phyloP scores from a whole-genome alignment of 2,113 vertebrate species.

The Halichoeres trimaculatus region DNA sequence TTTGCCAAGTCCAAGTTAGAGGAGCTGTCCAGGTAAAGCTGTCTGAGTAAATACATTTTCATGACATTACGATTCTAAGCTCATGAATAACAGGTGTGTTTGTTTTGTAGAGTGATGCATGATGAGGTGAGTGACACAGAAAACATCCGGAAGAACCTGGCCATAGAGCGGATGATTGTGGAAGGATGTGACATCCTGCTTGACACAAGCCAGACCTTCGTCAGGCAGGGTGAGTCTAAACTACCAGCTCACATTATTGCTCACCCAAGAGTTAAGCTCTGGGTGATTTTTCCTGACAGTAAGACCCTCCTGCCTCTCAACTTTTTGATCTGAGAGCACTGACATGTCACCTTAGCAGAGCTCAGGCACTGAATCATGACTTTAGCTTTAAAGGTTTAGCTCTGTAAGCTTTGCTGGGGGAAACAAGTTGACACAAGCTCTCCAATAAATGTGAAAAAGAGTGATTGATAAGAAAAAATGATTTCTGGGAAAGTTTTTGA shows the following conservation, averaged over 20 bases:
- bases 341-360: neutral
- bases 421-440: neutral
- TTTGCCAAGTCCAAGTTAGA: conserved; percentile 98
- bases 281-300: neutral
- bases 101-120: conserved; percentile 91
- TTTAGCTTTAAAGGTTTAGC: conserved; percentile 13
- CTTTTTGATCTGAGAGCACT: conserved; percentile 10
- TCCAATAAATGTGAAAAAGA: neutral
- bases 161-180: conserved; percentile 97
- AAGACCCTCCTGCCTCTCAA: neutral
- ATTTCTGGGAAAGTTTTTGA: neutral
- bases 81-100: neutral
- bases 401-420: neutral
- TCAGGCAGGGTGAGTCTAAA: conserved; percentile 90
- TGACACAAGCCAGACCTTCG: conserved; percentile 97
- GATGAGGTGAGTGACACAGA: conserved; percentile 99
- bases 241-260: neutral
- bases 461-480: neutral
- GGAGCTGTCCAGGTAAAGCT: conserved; percentile 92
- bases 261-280: neutral
- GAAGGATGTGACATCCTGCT: conserved; percentile 97
- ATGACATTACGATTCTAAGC: neutral
- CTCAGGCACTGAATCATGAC: conserved; percentile 22
- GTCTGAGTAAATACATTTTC: neutral
- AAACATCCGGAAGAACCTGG: conserved; percentile 97